A percentile compares a stretch with the other conserved stretches of the same genome.
phyloP scores from a whole-genome alignment of 2,113 vertebrate species.

The Hydrolagus affinis region DNA sequence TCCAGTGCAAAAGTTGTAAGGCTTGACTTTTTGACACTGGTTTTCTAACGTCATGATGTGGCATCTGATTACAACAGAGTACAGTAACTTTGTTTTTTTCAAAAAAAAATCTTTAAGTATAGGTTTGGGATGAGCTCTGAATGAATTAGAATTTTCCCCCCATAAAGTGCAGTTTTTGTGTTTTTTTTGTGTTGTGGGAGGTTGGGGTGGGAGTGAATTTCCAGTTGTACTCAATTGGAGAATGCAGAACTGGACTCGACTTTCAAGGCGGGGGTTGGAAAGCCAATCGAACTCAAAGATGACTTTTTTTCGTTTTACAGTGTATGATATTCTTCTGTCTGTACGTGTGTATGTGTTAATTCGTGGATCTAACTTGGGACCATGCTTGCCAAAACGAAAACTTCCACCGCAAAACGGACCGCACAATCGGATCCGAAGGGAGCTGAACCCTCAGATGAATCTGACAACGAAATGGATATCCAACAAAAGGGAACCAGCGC shows the following conservation, averaged over 20 bases:
- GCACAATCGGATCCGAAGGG: slow-evolving; percentile 46
- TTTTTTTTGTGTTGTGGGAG: too few species aligned
- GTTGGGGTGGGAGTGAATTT: too few species aligned
- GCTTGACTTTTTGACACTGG: background rate
- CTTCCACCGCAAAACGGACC: slow-evolving; percentile 55
- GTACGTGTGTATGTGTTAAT: too few species aligned
- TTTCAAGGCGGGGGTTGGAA: too few species aligned
- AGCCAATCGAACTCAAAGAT: background rate
- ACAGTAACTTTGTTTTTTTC: too few species aligned
- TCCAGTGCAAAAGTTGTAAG: background rate
- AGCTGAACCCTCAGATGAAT: slow-evolving; percentile 59
- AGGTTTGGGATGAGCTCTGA: too few species aligned
- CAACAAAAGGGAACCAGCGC: slow-evolving; percentile 49
- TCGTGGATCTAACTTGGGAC: slow-evolving; percentile 47
- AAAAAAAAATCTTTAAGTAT: too few species aligned
- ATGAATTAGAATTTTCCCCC: too few species aligned
- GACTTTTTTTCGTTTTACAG: background rate
- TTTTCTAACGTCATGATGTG: slow-evolving; percentile 21
- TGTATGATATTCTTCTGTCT: background rate
- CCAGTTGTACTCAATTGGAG: too few species aligned
- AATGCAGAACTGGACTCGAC: too few species aligned
- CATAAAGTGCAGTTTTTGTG: too few species aligned
- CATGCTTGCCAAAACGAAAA: slow-evolving; percentile 70
- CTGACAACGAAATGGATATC: slow-evolving; percentile 58
- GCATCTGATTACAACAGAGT: slow-evolving; percentile 1